Base-by-base conservation (phyloP, 2,888 invertebrate genomes). In the Apamea sordens region DNA sequence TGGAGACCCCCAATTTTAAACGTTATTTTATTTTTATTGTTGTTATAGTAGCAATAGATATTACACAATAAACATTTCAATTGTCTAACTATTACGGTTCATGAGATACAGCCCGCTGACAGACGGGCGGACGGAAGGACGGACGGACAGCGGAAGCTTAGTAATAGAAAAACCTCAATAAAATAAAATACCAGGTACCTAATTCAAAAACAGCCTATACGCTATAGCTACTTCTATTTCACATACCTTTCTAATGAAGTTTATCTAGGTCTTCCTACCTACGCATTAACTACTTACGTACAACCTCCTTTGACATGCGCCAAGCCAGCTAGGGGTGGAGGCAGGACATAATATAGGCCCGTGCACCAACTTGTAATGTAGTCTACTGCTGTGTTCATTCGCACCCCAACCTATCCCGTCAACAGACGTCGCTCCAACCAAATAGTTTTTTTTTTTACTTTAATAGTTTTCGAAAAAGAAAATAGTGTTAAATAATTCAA, bases 371-470 rank as follows among this genome's bases (percentile, higher is more conserved):
- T 90, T 90, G 89, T 90, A 92, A 89, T 91, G 91, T 90, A 93
- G 92, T 91, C 91, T 91, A 87, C 89, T 80, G 81, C 83, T 86
- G 86, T 90, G 88, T 82, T 91, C 96, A 96, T 91, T 96, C 93
- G 91, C 92, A 93, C 92, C 93, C 93, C 89, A 88, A 89, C 90
- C 86, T 87, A 91, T 89, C 91, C 89, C 87, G 94, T 81, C 93
- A 61, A 84, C 86, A 89, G 92, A 94, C 95, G 95, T 95, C 84
- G 75, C 77, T 72, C 50, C 21, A 44, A 72, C 13, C 63, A 67
- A 61, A 76, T 76, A 76, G 72, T 78, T 85, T 73, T 83, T 47
- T 47, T 47, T 53, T 77, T 79, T 63, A 24, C 24, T 11, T 4
- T 63, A 63, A 73, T 47, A 65, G 65, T 78, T 83, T 72, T 63